These are phyloP conservation scores for Albula goreensis DNA, from an alignment of 2,113 vertebrate species.

Conservation along the genomic window DNA sequence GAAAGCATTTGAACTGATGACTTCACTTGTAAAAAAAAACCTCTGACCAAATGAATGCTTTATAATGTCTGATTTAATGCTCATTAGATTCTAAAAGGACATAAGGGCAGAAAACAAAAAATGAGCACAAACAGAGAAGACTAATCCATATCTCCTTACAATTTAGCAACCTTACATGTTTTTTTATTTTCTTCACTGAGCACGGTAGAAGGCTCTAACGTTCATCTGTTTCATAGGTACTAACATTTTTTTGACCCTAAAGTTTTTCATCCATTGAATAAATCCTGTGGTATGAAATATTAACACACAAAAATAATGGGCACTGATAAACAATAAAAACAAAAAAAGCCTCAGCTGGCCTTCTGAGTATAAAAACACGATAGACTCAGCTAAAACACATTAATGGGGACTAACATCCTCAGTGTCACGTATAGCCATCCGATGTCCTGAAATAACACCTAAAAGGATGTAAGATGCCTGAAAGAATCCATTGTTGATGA, in stretches of 20 bases:
- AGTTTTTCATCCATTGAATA: not conserved
- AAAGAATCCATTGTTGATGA: not conserved
- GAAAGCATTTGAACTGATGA: not conserved
- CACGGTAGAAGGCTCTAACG: not conserved
- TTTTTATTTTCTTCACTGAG: not conserved
- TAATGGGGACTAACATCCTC: no score
- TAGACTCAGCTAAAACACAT: no score
- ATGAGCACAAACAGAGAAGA: no score
- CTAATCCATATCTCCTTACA: not conserved
- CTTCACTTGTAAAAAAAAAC: not conserved
- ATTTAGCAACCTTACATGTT: not conserved
- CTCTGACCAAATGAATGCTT: not conserved
- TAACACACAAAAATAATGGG: not conserved
- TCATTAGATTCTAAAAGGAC: no score
- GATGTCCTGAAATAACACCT: slow-evolving; percentile 1
- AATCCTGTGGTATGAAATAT: no score
- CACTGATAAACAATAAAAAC: no score
- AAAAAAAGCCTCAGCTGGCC: no score
- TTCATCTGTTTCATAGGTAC: no score
- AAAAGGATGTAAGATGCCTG: not conserved
- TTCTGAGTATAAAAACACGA: no score
- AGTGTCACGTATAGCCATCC: not conserved
- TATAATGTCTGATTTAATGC: not conserved
- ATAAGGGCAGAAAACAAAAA: not conserved
- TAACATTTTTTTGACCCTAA: no score